Evolutionary conservation across 1,140 invertebrate species (phyloP).

Genomic region (Saccostrea cuccullata): DNA sequence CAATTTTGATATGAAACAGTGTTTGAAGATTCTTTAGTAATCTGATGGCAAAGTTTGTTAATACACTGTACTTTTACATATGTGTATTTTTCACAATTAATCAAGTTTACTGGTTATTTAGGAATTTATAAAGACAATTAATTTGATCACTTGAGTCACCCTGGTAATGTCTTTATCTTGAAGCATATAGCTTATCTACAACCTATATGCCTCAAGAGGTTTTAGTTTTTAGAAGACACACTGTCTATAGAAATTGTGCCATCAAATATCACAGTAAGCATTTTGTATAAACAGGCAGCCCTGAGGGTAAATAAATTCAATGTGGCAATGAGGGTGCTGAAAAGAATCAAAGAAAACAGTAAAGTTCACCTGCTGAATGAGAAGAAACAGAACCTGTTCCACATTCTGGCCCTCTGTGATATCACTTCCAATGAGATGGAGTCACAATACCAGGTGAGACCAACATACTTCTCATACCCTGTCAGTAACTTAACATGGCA

Average conservation of each 20-base stretch:
- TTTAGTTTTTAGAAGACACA: no score
- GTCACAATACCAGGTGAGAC: slow-evolving; percentile 74
- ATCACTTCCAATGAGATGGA: slow-evolving; percentile 56
- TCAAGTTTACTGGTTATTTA: no score
- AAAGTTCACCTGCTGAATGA: slow-evolving; percentile 66
- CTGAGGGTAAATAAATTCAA: slow-evolving; percentile 78
- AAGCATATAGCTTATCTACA: no score
- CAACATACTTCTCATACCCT: no score
- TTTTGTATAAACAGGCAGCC: slow-evolving; percentile 73
- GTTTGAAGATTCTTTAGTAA: slow-evolving; percentile 35
- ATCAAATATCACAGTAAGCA: neutral
- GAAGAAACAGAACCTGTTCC: slow-evolving; percentile 75
- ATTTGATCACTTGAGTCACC: no score
- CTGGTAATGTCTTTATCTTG: no score
- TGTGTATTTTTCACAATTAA: no score
- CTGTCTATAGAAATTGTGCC: no score
- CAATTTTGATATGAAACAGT: neutral
- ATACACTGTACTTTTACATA: no score
- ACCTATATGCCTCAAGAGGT: no score
- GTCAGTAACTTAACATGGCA: no score
- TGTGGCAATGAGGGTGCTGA: slow-evolving; percentile 77
- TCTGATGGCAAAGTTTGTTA: slow-evolving; percentile 6
- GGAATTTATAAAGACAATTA: no score
- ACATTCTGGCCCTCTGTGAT: slow-evolving; percentile 74
- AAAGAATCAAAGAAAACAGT: slow-evolving; percentile 66